phyloP scores from a whole-genome alignment of 2,888 invertebrate genomes.

The Yponomeuta plumbellus region DNA sequence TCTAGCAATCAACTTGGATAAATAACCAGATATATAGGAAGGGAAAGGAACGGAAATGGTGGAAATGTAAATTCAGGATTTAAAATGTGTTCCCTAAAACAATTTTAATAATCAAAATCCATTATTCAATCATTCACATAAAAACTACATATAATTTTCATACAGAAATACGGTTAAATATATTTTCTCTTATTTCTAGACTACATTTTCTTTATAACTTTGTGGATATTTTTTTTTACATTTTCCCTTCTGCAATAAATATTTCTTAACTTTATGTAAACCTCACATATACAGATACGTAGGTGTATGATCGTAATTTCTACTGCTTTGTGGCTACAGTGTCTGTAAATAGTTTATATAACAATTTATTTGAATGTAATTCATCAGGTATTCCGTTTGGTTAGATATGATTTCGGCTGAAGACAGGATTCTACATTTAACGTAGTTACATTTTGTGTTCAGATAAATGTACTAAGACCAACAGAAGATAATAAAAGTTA shows the following conservation, averaged over 20 bases:
- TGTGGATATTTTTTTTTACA: constrained; percentile 63
- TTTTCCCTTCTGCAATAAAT: constrained; percentile 71
- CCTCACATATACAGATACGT: constrained; percentile 46
- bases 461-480: too few species aligned
- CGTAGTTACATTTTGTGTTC: too few species aligned
- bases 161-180: constrained; percentile 77
- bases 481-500: too few species aligned
- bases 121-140: constrained; percentile 72
- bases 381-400: constrained; percentile 67
- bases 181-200: constrained; percentile 68
- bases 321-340: constrained; percentile 37
- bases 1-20: too few species aligned
- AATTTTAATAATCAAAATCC: constrained; percentile 71
- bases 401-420: constrained; percentile 58
- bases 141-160: constrained; percentile 76
- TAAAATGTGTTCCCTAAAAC: constrained; percentile 52
- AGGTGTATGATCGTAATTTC: constrained; percentile 32
- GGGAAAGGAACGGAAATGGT: not conserved
- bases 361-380: constrained; percentile 43
- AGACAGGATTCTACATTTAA: constrained; percentile 24
- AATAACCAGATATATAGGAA: not conserved
- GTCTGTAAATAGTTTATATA: constrained; percentile 52
- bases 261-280: constrained; percentile 53
- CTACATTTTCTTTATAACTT: constrained; percentile 64
- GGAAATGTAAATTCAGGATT: constrained; percentile 16